Evolutionary conservation across 2,888 invertebrate species (phyloP).

Genomic region (Brassicogethes aeneus): DNA sequence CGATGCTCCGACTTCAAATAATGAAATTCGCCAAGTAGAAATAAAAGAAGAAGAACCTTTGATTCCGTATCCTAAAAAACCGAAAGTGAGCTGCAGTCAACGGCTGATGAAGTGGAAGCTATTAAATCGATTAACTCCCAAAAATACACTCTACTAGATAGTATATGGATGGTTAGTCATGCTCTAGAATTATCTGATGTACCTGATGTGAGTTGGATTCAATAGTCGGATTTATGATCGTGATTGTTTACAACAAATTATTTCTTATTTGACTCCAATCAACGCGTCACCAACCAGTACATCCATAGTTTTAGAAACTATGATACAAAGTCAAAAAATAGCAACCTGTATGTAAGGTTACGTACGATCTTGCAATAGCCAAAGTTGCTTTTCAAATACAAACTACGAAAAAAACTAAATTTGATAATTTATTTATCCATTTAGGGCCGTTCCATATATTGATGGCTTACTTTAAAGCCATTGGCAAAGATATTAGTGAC

Average conservation of each 20-base stretch:
- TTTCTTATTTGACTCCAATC: slow-evolving; percentile 24
- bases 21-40: slow-evolving; percentile 7
- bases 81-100: slow-evolving; percentile 13
- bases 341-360: no score
- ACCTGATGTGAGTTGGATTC: slow-evolving; percentile 3
- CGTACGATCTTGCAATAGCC: no score
- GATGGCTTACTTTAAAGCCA: no score
- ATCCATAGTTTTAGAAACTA: slow-evolving; percentile 22
- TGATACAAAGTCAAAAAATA: slow-evolving; percentile 18
- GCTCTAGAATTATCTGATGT: neutral
- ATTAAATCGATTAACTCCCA: neutral
- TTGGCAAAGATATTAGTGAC: no score
- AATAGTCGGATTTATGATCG: neutral
- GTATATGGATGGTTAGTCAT: neutral
- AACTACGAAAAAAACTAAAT: no score
- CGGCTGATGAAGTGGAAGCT: slow-evolving; percentile 15
- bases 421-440: no score
- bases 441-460: no score
- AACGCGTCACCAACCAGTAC: slow-evolving; percentile 24
- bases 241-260: no score
- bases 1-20: slow-evolving; percentile 11
- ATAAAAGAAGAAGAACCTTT: slow-evolving; percentile 17
- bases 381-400: no score
- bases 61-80: slow-evolving; percentile 18
- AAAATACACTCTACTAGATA: neutral